Evolutionary conservation across 2,888 invertebrate species (phyloP).

Genomic region (Megamerina dolium): DNA sequence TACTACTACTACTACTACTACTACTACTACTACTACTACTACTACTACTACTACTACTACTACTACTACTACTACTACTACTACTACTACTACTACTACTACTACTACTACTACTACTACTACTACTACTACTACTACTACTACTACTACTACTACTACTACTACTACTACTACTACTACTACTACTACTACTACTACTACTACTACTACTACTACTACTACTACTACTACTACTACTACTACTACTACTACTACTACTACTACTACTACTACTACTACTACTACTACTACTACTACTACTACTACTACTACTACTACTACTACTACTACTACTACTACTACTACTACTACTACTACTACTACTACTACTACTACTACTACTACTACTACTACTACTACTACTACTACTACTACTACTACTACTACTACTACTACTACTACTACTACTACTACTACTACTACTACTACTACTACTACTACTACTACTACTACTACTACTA

Average conservation of each 20-base stretch:
- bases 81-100: not conserved
- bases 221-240: slow-evolving; percentile 3
- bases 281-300: slow-evolving; percentile 4
- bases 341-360: slow-evolving; percentile 4
- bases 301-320: slow-evolving; percentile 4
- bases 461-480: slow-evolving; percentile 3
- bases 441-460: slow-evolving; percentile 1
- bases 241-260: slow-evolving; percentile 4
- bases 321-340: slow-evolving; percentile 3
- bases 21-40: not conserved
- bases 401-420: slow-evolving; percentile 4
- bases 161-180: not conserved
- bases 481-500: slow-evolving; percentile 4
- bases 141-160: not conserved
- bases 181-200: not conserved
- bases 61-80: not conserved
- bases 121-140: not conserved
- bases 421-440: slow-evolving; percentile 4
- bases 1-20: not conserved
- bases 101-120: not conserved
- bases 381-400: slow-evolving; percentile 3
- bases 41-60: not conserved
- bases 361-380: slow-evolving; percentile 4
- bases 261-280: slow-evolving; percentile 3
- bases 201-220: not conserved